Conservation (phyloP, 2,113 vertebrate species). For the Mohoua ochrocephala region DNA sequence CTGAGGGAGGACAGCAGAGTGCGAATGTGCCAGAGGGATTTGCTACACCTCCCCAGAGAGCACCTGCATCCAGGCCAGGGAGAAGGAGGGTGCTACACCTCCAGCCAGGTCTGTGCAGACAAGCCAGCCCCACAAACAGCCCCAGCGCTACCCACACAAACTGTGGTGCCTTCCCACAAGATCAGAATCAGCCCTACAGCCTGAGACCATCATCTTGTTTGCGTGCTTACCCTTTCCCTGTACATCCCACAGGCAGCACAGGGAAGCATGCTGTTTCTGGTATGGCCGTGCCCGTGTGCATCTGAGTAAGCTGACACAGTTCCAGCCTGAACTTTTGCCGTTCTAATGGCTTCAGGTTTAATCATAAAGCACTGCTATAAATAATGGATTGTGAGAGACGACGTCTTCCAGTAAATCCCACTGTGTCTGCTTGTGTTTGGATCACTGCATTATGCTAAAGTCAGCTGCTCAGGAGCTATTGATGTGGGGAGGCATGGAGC, state of each 20-base stretch:
- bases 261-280: background rate
- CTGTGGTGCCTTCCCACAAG: background rate
- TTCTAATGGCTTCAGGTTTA: constrained; percentile 36
- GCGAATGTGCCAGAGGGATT: background rate
- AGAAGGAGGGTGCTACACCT: background rate
- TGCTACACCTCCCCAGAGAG: background rate
- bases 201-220: background rate
- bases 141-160: background rate
- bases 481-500: background rate
- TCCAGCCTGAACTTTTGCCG: background rate
- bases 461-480: constrained; percentile 17
- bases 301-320: background rate
- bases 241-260: background rate
- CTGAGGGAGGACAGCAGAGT: background rate
- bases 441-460: constrained; percentile 41
- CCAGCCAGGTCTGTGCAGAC: background rate
- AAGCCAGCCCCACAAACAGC: background rate
- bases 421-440: constrained; percentile 25
- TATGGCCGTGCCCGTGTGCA: background rate
- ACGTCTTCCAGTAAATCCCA: constrained; percentile 35
- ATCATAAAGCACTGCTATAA: constrained; percentile 32
- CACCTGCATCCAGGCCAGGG: background rate
- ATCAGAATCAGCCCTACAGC: background rate
- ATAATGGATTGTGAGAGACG: constrained; percentile 42
- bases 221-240: background rate